Evolutionary conservation across 1,140 invertebrate genomes (phyloP).

Genomic region (Episyrphus balteatus): DNA sequence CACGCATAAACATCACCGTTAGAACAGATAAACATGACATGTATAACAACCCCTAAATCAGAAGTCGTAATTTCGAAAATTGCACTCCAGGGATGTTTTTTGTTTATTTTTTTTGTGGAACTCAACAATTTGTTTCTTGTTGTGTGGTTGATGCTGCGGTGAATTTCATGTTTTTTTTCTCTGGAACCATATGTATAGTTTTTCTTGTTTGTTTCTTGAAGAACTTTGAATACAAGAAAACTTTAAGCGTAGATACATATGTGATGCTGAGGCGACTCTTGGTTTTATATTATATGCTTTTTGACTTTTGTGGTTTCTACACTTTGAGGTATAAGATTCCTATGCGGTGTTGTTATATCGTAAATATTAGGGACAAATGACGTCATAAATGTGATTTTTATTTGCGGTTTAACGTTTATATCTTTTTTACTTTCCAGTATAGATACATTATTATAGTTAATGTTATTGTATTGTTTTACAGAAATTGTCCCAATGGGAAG

Average conservation of each 20-base stretch:
- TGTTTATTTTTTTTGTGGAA: conserved; percentile 22
- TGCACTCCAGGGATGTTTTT: conserved; percentile 16
- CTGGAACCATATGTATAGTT: neutral
- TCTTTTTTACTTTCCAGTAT: neutral
- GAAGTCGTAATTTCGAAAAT: conserved; percentile 21
- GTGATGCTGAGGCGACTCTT: neutral
- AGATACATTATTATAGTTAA: no score
- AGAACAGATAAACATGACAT: no score
- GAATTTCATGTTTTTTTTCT: no score
- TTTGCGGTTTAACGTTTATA: conserved; percentile 34
- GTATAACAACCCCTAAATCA: no score
- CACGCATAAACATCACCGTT: no score
- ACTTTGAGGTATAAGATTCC: conserved; percentile 11
- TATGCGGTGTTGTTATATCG: conserved; percentile 36
- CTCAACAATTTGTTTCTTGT: conserved; percentile 14
- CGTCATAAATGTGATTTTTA: conserved; percentile 34
- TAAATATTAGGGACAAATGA: conserved; percentile 36
- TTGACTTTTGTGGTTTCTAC: conserved; percentile 1
- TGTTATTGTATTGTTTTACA: no score
- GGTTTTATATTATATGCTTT: neutral
- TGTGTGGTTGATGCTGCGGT: no score
- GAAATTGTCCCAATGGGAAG: no score
- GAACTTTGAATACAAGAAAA: neutral
- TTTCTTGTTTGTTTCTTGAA: neutral
- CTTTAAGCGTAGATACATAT: neutral